phyloP scores from a whole-genome alignment of 92 coral and sea anemone genomes.

The Paramuricea clavata region DNA sequence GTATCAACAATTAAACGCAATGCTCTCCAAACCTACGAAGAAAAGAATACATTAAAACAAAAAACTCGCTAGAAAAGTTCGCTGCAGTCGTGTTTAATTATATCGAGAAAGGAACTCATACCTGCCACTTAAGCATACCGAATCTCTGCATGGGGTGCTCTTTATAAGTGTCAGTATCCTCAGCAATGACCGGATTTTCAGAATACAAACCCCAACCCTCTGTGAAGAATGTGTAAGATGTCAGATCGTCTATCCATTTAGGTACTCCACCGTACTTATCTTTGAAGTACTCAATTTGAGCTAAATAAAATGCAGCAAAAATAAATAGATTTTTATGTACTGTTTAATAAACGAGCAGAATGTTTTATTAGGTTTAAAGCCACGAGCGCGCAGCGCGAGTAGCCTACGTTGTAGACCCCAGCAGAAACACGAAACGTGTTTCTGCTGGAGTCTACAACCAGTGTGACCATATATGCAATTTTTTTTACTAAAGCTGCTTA shows the following conservation, averaged over 20 bases:
- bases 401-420: too few species aligned
- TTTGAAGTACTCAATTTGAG: slow-evolving; percentile 52
- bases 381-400: too few species aligned
- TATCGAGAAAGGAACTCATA: neutral
- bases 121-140: slow-evolving; percentile 76
- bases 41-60: neutral
- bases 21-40: slow-evolving; percentile 39
- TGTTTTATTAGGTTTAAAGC: too few species aligned
- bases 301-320: slow-evolving; percentile 9
- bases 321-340: too few species aligned
- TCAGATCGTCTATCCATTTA: slow-evolving; percentile 54
- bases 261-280: slow-evolving; percentile 54
- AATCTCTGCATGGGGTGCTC: slow-evolving; percentile 58
- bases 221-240: slow-evolving; percentile 68
- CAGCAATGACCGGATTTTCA: slow-evolving; percentile 66
- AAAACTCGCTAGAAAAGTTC: neutral
- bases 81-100: too few species aligned
- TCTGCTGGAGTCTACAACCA: too few species aligned
- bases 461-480: too few species aligned
- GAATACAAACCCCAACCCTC: slow-evolving; percentile 71
- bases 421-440: too few species aligned
- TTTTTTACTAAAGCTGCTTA: too few species aligned
- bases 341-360: too few species aligned
- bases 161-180: slow-evolving; percentile 57
- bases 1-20: slow-evolving; percentile 44